Evolutionary conservation across 2,113 vertebrate species (phyloP), one percentile per base, ranked within the genome.

Genomic region (Urocitellus parryii): DNA sequence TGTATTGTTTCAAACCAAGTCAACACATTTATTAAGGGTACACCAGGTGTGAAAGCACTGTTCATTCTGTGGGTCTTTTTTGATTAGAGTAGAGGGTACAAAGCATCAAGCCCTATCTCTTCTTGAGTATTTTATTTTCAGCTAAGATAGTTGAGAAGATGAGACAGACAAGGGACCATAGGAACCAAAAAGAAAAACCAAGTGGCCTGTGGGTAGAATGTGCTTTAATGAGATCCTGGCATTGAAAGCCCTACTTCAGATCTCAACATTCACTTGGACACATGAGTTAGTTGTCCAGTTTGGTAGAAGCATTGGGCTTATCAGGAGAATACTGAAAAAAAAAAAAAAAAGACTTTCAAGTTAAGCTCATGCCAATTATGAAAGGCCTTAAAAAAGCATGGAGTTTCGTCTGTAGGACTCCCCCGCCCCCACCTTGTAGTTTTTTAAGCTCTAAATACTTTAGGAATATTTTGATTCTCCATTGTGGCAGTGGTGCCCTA

Each of bases 341-440:
- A 45, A 45, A 45, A 45, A 16, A 65, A 67, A 8, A 68, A 24
- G 12, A 79, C 78, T 88, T 79, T 92, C n/a, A 96, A 79, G 39
- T 39, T 4, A 80, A 4, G 11, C 5, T 27, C 13, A 14, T 78
- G 5, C 11, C 34, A 42, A 34, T 5, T 56, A 24, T 25, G 25
- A 78, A 92, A 11, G 27, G 7, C 17, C 61, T 91, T 73, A 32
- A 17, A 11, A 8, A 91, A 78, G 17, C 16, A 16, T 72, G 17
- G 4, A 0, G 0, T 34, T 24, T 90, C 74, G 4, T 45, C 58
- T 74, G 22, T 65, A 20, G 53, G 14, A 81, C 58, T 65, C 34
- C 12, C 12, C 12, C 4, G 7, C 2, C 12, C 4, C 1, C 2
- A 12, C 48, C 18, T 32, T 68, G 7, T 37, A 58, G 56, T 58